These are phyloP conservation scores for Camptogramma bilineatum DNA, from an alignment of 2,888 invertebrate genomes.

Conservation along the genomic window DNA sequence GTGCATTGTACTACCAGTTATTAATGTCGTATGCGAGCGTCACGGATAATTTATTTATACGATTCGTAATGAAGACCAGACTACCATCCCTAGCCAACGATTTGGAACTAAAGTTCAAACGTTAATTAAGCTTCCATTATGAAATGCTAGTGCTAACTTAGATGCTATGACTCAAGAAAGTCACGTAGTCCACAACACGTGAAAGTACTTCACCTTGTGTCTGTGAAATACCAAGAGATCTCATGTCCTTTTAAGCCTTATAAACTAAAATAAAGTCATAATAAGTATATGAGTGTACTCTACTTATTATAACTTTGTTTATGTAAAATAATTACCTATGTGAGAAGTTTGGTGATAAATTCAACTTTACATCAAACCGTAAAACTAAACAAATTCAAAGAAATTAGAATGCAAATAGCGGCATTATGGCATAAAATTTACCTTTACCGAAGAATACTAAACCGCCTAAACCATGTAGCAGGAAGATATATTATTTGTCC, in stretches of 20 bases:
- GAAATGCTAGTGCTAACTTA: conserved; percentile 52
- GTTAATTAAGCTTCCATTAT: conserved; percentile 71
- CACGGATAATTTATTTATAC: conserved; percentile 67
- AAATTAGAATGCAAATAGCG: conserved; percentile 40
- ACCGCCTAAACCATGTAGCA: conserved; percentile 44
- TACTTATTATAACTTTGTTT: neutral
- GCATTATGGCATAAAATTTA: conserved; percentile 35
- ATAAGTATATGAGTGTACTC: conserved; percentile 1
- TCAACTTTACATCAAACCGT: conserved; percentile 24
- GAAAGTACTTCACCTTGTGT: conserved; percentile 48
- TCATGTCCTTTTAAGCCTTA: conserved; percentile 24
- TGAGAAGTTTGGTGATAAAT: conserved; percentile 8
- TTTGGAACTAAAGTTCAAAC: conserved; percentile 62
- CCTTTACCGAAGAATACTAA: conserved; percentile 24
- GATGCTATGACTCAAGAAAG: conserved; percentile 57
- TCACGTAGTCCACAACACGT: conserved; percentile 55
- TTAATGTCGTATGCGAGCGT: conserved; percentile 70
- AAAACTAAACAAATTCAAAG: conserved; percentile 22
- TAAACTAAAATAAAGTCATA: conserved; percentile 15
- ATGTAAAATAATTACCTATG: conserved; percentile 11
- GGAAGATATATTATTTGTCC: conserved; percentile 49
- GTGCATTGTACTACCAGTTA: conserved; percentile 75
- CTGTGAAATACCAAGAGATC: conserved; percentile 40
- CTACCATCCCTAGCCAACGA: conserved; percentile 58
- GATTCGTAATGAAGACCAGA: conserved; percentile 52